Base-by-base conservation (phyloP, 2,797 vertebrate species). In the Chrosomus eos region DNA sequence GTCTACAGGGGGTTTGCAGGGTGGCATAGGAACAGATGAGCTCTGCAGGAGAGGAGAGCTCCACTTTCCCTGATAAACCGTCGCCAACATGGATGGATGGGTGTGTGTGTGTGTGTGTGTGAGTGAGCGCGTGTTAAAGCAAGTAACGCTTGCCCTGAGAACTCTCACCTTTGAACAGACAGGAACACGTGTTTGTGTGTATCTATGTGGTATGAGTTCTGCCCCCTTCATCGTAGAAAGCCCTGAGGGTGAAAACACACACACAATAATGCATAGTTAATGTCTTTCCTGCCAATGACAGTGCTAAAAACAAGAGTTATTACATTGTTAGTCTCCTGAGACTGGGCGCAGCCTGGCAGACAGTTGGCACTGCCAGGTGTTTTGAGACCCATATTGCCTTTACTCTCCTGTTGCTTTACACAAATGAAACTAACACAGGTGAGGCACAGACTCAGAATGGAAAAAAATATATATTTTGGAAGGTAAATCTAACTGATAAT, bases 1-100 rank as follows among this genome's bases (percentile, higher is more conserved):
- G 79, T 81, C 78, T 55, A 40, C 68, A 33, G 40, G 70, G 82
- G 70, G 55, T 76, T 90, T 88, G 88, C 85, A 72, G 87, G 90
- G 87, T 89, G 87, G 89, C 86, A 87, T 88, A 68, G 81, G 73
- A 83, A 73, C 86, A 89, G 81, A 82, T 74, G 87, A 88, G 89
- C 85, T 75, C 84, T 62, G 23, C 33, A 88, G 80, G 71, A 72
- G 62, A 81, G 84, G 70, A 84, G 89, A 89, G 84, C 86, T 71
- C 43, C 83, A 58, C 85, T 80, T 80, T 86, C 81, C 81, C 76
- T 83, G 85, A 84, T 72, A 73, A 78, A 80, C 55, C 38, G 8
- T 38, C 6, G 5, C 40, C 73, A 60, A 58, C 33, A 26, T 31
- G 48, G 83, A 53, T 68, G 68, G 58, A n/a, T n/a, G n/a, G n/a